Percentiles rank a stretch among this genome's conserved stretches.
phyloP scores from a whole-genome alignment of 2,888 invertebrate species.

The Siphonodentalium dalli region DNA sequence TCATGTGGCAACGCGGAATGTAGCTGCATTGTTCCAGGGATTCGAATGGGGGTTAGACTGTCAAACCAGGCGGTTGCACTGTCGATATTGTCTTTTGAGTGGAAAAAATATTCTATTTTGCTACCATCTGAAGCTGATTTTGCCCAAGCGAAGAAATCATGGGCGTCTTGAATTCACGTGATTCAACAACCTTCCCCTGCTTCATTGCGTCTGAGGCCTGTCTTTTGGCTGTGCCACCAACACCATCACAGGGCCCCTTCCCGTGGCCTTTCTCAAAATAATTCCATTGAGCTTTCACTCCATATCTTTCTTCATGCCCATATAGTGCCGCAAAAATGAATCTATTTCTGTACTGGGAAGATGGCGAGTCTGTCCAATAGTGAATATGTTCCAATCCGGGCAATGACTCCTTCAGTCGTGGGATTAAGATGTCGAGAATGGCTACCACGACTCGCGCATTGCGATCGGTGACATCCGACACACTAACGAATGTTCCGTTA shows the following conservation, averaged over 20 bases:
- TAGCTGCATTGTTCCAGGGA: too few species aligned
- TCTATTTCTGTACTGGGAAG: slow-evolving; percentile 32
- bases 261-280: slow-evolving; percentile 6
- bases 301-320: slow-evolving; percentile 11
- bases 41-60: too few species aligned
- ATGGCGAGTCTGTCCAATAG: slow-evolving; percentile 31
- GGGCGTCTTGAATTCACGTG: slow-evolving; percentile 14
- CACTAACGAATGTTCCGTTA: slow-evolving; percentile 11
- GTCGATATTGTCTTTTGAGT: too few species aligned
- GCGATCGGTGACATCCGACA: slow-evolving; percentile 17
- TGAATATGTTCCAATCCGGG: slow-evolving; percentile 17
- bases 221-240: background rate
- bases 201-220: slow-evolving; percentile 18
- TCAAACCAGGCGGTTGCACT: too few species aligned
- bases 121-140: too few species aligned
- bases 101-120: too few species aligned
- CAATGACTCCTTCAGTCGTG: slow-evolving; percentile 5
- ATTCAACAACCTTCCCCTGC: slow-evolving; percentile 15
- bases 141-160: slow-evolving; percentile 13
- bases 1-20: too few species aligned
- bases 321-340: slow-evolving; percentile 24
- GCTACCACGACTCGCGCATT: slow-evolving; percentile 16
- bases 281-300: slow-evolving; percentile 3
- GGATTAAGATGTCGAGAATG: slow-evolving; percentile 13
- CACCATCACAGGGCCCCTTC: slow-evolving; percentile 1